Evolutionary conservation across 2,888 invertebrate species (phyloP).

Genomic region (Prostheceraeus crozeri): DNA sequence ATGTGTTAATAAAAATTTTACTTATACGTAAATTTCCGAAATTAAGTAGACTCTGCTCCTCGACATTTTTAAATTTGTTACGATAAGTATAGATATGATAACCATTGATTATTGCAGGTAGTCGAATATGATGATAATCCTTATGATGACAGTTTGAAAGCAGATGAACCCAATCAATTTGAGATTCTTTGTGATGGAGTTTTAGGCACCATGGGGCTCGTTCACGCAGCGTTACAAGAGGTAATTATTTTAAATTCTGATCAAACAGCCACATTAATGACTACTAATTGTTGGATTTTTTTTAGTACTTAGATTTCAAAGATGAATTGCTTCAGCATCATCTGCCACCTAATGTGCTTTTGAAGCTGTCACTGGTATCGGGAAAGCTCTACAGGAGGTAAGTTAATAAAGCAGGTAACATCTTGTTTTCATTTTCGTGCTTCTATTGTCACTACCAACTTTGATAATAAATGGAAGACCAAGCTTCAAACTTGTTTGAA

Average conservation of each 20-base stretch:
- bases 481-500: no score
- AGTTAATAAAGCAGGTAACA: no score
- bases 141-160: constrained; percentile 43
- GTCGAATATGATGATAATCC: no score
- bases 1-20: no score
- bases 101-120: no score
- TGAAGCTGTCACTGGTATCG: constrained; percentile 48
- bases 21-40: no score
- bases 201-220: constrained; percentile 48
- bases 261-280: not conserved
- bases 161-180: constrained; percentile 52
- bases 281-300: constrained; percentile 24
- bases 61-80: no score
- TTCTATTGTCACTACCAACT: no score
- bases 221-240: constrained; percentile 51
- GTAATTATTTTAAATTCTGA: constrained; percentile 41
- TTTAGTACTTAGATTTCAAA: constrained; percentile 51
- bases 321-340: constrained; percentile 53
- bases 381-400: constrained; percentile 54
- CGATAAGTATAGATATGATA: no score
- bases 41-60: no score
- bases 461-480: no score
- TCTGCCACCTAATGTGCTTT: constrained; percentile 51
- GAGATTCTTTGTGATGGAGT: constrained; percentile 54
- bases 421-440: no score